Evolutionary conservation across 2,888 invertebrate genomes (phyloP), one percentile per base, ranked within the genome.

Genomic region (Erebia aethiops): DNA sequence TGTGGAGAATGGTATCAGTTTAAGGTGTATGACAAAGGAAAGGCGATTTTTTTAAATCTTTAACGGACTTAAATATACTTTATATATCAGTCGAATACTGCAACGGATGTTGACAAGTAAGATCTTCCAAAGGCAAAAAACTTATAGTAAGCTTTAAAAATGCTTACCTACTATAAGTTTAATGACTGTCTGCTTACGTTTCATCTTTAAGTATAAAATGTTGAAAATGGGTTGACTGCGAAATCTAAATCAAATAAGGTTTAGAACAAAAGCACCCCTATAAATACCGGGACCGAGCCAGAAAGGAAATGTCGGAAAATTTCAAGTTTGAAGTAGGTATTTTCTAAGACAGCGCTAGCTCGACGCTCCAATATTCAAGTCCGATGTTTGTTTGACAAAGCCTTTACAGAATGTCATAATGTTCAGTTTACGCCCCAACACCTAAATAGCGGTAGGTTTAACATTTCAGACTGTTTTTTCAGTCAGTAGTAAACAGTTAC

Each of bases 1-100:
- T 43, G 60, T 56, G 62, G 57, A 65, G 69, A 72, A 73, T 72
- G 70, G 70, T 71, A 58, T 62, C 46, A 61, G 14, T 67, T 67
- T 60, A 62, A n/a, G 63, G 51, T 4, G 18, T 13, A 18, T 60
- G 67, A 13, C 41, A 68, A 68, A 68, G 18, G 46, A 10, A 63
- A 13, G 10, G 21, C 51, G 63, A 18, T 1, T 51, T 51, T 2
- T 49, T 10, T 16, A 16, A 5, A 52, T n/a, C 16, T 16, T 52
- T 54, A 0, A 16, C n/a, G 9, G 9, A n/a, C 51, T 51, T 51
- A 0, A 54, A 18, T 16, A 16, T 9, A n/a, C 8, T 43, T 11
- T 1, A 11, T 11, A 7, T 51, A 51, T 51, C 13, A 35, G 35
- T 1, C 35, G n/a, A 51, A 8, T 51, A 35, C 35, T 35, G 35